A percentile compares a stretch with the other conserved stretches of the same genome.
Conservation (phyloP, 2,113 vertebrate species). For the Chunga burmeisteri region DNA sequence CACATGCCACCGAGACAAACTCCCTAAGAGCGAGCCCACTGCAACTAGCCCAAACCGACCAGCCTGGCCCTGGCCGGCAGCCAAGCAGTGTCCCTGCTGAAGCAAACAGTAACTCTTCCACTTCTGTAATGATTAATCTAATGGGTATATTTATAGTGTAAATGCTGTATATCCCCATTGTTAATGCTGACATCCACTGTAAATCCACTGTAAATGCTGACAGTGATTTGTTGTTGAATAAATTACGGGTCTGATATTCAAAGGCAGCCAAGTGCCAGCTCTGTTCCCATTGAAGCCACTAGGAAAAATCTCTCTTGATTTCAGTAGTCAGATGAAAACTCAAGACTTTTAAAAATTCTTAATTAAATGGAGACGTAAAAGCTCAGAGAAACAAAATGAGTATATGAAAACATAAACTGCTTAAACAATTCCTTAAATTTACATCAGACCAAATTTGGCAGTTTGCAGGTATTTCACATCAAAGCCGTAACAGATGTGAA, state of each 20-base stretch:
- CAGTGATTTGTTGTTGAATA: neutral
- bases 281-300: neutral
- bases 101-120: neutral
- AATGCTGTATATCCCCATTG: neutral
- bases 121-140: neutral
- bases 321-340: neutral
- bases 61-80: neutral
- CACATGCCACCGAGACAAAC: fast-evolving
- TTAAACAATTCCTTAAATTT: neutral
- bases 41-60: neutral
- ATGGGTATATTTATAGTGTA: neutral
- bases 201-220: neutral
- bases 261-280: neutral
- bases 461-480: neutral
- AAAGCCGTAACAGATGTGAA: neutral
- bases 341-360: neutral
- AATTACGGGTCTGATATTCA: neutral
- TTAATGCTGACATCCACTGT: neutral
- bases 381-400: neutral
- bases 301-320: neutral
- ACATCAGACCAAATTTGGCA: neutral
- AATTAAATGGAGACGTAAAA: neutral
- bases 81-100: neutral
- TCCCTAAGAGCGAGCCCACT: too few species aligned
- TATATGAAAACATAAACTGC: neutral